Evolutionary conservation across 1,140 invertebrate genomes (phyloP).

Genomic region (Helicorthomorpha holstii): DNA sequence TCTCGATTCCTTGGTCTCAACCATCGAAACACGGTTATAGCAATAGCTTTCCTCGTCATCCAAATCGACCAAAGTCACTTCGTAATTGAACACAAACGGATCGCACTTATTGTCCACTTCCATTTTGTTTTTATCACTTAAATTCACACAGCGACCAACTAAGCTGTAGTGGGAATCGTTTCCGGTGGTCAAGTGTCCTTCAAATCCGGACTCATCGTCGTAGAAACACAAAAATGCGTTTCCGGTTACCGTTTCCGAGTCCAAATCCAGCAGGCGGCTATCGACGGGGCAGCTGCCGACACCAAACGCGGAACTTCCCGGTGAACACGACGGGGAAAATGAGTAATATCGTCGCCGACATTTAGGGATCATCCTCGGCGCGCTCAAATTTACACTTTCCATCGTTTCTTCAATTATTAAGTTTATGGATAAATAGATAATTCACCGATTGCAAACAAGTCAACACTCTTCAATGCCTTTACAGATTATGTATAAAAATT

Average conservation of each 20-base stretch:
- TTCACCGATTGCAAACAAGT: too few relatives aligned
- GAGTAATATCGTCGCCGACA: too few relatives aligned
- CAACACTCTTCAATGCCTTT: too few relatives aligned
- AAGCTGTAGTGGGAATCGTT: slow-evolving; percentile 20
- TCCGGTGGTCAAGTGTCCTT: slow-evolving; percentile 20
- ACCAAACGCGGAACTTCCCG: too few relatives aligned
- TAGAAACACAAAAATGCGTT: slow-evolving; percentile 24
- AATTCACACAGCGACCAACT: slow-evolving; percentile 11
- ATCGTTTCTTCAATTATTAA: too few relatives aligned
- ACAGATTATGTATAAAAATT: too few relatives aligned
- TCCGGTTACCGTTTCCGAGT: slow-evolving; percentile 17
- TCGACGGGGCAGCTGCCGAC: too few relatives aligned
- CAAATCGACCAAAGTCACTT: slow-evolving; percentile 1
- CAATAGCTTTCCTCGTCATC: neutral
- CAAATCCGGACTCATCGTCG: slow-evolving; percentile 22
- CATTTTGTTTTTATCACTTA: slow-evolving; percentile 2
- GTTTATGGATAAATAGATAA: too few relatives aligned
- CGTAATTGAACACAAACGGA: neutral
- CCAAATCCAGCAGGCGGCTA: too few relatives aligned
- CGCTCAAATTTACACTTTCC: too few relatives aligned
- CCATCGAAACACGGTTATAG: neutral
- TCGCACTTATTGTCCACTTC: neutral
- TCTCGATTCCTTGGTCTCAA: neutral
- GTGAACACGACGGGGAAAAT: too few relatives aligned
- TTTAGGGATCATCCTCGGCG: too few relatives aligned